Evolutionary conservation across 2,888 invertebrate genomes (phyloP).

Genomic region (Eledona agricola): DNA sequence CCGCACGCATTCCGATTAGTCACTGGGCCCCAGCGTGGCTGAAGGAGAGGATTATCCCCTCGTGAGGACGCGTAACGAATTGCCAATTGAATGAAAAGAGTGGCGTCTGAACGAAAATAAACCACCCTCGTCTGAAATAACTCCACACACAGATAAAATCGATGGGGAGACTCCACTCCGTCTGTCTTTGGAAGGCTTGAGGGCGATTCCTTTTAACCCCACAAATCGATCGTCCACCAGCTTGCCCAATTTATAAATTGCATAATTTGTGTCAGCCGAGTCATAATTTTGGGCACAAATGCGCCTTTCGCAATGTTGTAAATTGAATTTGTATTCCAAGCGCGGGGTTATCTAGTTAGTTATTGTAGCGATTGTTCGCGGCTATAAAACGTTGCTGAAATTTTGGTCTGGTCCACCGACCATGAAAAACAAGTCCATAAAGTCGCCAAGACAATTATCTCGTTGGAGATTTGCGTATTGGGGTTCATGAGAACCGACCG

Average conservation of each 20-base stretch:
- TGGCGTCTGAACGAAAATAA: constrained; percentile 14
- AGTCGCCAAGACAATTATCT: constrained; percentile 1
- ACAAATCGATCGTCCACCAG: too few relatives aligned
- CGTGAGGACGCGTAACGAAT: constrained; percentile 20
- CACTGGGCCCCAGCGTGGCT: constrained; percentile 23
- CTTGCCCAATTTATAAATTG: too few relatives aligned
- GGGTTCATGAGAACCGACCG: too few relatives aligned
- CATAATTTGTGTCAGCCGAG: too few relatives aligned
- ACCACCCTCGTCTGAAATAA: constrained; percentile 2
- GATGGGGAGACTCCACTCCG: constrained; percentile 15
- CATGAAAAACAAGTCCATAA: neutral
- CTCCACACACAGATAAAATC: constrained; percentile 11
- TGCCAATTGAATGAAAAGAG: constrained; percentile 16
- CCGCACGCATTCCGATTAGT: constrained; percentile 22
- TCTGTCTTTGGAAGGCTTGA: constrained; percentile 26
- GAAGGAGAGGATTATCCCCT: constrained; percentile 12
- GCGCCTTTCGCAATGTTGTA: too few relatives aligned
- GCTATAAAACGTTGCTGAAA: too few relatives aligned
- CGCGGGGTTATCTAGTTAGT: too few relatives aligned
- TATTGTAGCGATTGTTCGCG: too few relatives aligned
- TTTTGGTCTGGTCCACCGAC: too few relatives aligned
- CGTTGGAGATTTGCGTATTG: neutral
- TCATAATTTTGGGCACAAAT: too few relatives aligned
- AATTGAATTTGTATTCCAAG: too few relatives aligned
- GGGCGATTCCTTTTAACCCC: too few relatives aligned